Base-by-base conservation (phyloP, 2,797 vertebrate genomes). In the Microctenopoma steveboyesi region DNA sequence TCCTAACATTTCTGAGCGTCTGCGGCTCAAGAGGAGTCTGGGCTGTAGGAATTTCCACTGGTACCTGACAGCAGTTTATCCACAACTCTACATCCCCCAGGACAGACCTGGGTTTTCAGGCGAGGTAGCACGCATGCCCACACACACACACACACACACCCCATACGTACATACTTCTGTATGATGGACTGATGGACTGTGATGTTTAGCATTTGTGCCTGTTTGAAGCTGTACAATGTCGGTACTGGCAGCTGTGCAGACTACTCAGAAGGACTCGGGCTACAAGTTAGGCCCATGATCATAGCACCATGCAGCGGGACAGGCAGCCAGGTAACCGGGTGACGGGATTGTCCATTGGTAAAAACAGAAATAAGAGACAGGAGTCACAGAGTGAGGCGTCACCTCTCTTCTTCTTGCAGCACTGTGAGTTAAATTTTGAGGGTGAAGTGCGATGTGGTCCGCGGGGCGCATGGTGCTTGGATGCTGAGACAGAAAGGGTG, bases 11-110 rank as follows among this genome's bases (percentile, higher is more conserved):
- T 92, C 86, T 0, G 95, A 95, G 33, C 93, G 93, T 22, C 80
- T 94, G 72, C 92, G 91, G 56, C 90, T 97, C 6, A 94, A 95
- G 72, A 93, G 77, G 50, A 93, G 81, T 62, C 80, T 97, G 56
- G 93, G 94, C 7, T 97, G 96, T 60, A 94, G 88, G 78, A 90
- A 85, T 46, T 97, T 98, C 83, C 93, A 94, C 27, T 97, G 95
- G 96, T 97, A 95, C 86, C 56, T 97, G 82, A 92, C 93, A 42
- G 91, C 95, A 27, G 84, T 96, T 76, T 95, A 93, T 66, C 95
- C 95, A 40, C 92, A 95, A 48, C 90, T 96, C 63, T 94, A 95
- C 57, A 83, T 94, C 0, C 65, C 91, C 2, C 89, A 93, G 74
- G 92, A 84, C 69, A 88, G 84, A 53, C 82, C 88, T 49, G 90